These are phyloP conservation scores for Drosophila ficusphila DNA, from an alignment of 1,140 invertebrate species.

Conservation along the genomic window DNA sequence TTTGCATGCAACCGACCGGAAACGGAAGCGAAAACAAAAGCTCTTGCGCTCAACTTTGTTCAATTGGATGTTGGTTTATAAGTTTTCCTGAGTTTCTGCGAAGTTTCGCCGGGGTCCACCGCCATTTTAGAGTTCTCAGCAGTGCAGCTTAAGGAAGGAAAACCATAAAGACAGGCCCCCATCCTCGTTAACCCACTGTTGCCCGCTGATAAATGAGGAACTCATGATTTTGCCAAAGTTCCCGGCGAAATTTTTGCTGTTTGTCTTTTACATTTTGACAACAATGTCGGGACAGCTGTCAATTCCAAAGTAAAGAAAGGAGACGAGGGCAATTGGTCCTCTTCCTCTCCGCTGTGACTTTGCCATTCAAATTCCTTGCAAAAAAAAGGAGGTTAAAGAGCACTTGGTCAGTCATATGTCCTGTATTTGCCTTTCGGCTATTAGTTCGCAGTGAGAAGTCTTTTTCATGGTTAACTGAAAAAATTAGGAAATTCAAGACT, in stretches of 20 bases:
- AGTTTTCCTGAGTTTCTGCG: constrained; percentile 17
- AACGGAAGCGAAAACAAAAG: constrained; percentile 38
- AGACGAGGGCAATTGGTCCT: constrained; percentile 10
- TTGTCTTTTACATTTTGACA: constrained; percentile 10
- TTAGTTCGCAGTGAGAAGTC: neutral
- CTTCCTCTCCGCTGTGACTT: neutral
- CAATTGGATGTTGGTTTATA: constrained; percentile 10
- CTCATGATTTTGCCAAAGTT: constrained; percentile 42
- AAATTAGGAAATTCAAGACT: neutral
- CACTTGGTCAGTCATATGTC: constrained; percentile 16
- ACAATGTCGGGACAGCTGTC: constrained; percentile 39
- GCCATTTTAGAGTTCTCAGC: constrained; percentile 2
- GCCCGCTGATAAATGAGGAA: constrained; percentile 35
- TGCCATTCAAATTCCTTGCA: constrained; percentile 7
- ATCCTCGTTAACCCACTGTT: neutral
- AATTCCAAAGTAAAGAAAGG: neutral
- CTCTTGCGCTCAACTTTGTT: constrained; percentile 10
- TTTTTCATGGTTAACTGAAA: neutral
- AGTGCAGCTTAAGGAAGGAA: neutral
- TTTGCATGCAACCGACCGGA: constrained; percentile 63
- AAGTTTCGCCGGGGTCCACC: neutral
- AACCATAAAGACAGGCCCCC: constrained; percentile 8
- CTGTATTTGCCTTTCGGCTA: constrained; percentile 17
- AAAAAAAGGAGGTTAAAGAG: constrained; percentile 9
- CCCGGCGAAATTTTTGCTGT: constrained; percentile 11